phyloP scores from a whole-genome alignment of 1,140 invertebrate genomes.

The Orchestia grillus region DNA sequence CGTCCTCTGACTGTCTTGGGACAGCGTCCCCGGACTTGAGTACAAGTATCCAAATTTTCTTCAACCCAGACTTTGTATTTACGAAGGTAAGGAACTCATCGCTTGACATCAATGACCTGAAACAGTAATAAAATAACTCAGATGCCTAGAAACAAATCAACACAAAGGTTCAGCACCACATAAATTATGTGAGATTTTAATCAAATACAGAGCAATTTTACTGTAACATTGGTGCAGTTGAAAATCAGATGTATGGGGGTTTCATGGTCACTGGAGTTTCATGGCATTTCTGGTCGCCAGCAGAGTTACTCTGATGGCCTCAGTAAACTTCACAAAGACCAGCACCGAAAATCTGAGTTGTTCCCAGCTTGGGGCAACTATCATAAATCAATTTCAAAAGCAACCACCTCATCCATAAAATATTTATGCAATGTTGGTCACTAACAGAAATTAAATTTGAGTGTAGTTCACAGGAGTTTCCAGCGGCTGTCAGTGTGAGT shows the following conservation, averaged over 20 bases:
- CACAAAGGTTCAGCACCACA: background rate
- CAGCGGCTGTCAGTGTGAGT: no score
- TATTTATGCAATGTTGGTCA: no score
- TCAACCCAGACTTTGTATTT: constrained; percentile 1
- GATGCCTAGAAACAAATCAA: background rate
- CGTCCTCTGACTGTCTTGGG: background rate
- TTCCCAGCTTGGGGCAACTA: background rate
- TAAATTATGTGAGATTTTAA: background rate
- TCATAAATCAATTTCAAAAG: background rate
- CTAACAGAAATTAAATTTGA: no score
- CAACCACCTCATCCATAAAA: background rate
- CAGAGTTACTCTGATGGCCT: background rate
- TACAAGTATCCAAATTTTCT: constrained; percentile 8
- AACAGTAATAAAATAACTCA: background rate
- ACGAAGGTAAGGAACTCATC: background rate
- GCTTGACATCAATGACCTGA: constrained; percentile 17
- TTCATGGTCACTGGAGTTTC: background rate
- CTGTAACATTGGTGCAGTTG: background rate
- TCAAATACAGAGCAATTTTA: background rate
- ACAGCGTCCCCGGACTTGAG: background rate
- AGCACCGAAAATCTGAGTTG: no score
- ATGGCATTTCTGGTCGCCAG: no score
- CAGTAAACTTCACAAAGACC: background rate
- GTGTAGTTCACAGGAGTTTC: no score
- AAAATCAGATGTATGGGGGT: background rate